Evolutionary conservation across 2,113 vertebrate species (phyloP).

Genomic region (Pterophyllum scalare): DNA sequence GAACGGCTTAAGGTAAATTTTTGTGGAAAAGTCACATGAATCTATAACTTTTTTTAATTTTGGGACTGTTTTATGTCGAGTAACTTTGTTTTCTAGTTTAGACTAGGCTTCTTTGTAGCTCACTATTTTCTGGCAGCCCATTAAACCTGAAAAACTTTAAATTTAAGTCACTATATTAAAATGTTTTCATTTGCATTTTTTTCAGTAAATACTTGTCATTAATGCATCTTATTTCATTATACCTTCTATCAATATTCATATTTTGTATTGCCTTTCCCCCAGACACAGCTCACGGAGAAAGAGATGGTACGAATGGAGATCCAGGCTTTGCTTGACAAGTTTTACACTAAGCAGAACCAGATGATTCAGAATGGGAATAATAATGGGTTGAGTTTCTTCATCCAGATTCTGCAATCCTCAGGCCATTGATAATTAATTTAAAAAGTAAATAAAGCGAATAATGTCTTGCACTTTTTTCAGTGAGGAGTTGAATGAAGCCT

Average conservation of each 20-base stretch:
- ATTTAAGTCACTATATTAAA: not conserved
- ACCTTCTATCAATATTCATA: not conserved
- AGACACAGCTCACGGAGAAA: slow-evolving; percentile 88
- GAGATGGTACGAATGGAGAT: slow-evolving; percentile 86
- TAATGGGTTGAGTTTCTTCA: slow-evolving; percentile 60
- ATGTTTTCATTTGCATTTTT: not conserved
- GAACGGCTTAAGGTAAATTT: slow-evolving; percentile 87
- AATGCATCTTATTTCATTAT: not conserved
- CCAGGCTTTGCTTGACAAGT: slow-evolving; percentile 85
- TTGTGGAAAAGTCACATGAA: not conserved
- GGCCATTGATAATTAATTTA: not conserved
- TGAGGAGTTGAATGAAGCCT: slow-evolving; percentile 62
- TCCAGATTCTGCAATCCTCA: not conserved
- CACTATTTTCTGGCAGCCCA: not conserved
- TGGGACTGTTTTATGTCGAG: not conserved
- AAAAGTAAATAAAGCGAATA: not conserved
- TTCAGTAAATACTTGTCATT: not conserved
- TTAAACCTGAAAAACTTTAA: not conserved
- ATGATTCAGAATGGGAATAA: slow-evolving; percentile 10
- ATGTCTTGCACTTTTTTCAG: slow-evolving; percentile 52
- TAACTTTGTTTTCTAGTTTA: not conserved
- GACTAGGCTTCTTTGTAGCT: not conserved
- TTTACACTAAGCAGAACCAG: slow-evolving; percentile 83
- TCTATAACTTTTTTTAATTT: not conserved
- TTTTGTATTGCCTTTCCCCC: slow-evolving; percentile 1